Evolutionary conservation across 2,888 invertebrate genomes (phyloP).

Genomic region (Eurytoma adleriae): DNA sequence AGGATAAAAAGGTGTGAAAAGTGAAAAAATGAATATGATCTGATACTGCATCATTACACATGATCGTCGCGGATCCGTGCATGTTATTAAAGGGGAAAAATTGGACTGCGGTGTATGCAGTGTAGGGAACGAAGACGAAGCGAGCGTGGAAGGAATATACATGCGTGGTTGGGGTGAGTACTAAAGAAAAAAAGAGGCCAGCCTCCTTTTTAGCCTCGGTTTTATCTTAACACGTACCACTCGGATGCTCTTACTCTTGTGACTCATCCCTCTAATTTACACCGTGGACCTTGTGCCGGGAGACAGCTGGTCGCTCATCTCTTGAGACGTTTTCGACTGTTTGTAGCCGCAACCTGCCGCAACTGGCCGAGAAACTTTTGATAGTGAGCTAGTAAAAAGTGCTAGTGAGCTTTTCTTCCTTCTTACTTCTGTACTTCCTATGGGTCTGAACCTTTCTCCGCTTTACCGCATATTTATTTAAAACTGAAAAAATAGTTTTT

Average conservation of each 20-base stretch:
- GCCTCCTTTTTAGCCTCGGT: background rate
- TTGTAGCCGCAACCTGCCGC: no score
- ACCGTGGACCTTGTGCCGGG: constrained; percentile 26
- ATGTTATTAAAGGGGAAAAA: background rate
- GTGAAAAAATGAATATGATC: no score
- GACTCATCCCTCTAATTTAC: constrained; percentile 69
- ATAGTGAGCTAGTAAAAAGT: no score
- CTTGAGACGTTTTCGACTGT: background rate
- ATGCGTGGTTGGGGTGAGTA: no score
- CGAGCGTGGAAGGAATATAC: background rate
- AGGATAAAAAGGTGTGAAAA: no score
- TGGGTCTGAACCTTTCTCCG: no score
- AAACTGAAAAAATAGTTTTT: no score
- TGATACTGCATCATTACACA: background rate
- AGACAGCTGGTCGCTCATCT: constrained; percentile 39
- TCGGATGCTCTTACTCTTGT: constrained; percentile 72
- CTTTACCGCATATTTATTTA: background rate
- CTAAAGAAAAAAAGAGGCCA: background rate
- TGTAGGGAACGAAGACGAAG: background rate
- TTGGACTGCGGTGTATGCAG: background rate
- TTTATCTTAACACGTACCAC: constrained; percentile 65
- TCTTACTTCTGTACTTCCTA: no score
- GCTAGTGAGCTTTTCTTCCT: no score
- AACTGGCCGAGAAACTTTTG: background rate
- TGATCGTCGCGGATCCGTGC: background rate